Percentiles rank a stretch among this genome's conserved stretches.
Conservation (phyloP, 2,797 vertebrate genomes). For the Rhadinocentrus ornatus region DNA sequence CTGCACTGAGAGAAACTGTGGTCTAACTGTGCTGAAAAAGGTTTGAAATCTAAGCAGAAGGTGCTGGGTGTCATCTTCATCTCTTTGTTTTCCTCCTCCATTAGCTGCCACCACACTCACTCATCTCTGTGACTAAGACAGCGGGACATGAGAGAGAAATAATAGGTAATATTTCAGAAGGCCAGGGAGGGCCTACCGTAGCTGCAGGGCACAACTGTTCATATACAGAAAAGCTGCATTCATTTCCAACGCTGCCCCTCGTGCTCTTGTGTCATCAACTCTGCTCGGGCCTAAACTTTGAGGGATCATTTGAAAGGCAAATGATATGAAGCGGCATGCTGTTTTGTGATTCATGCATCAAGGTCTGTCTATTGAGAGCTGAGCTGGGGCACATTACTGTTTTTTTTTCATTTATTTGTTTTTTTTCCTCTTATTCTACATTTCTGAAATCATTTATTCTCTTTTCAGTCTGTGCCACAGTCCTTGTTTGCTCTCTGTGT, state of each 20-base stretch:
- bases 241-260: slow-evolving; percentile 54
- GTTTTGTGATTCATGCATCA: slow-evolving; percentile 31
- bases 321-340: slow-evolving; percentile 50
- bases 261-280: slow-evolving; percentile 52
- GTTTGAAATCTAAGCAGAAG: slow-evolving; percentile 39
- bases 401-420: slow-evolving; percentile 4
- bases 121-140: slow-evolving; percentile 60
- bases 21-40: slow-evolving; percentile 18
- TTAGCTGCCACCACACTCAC: slow-evolving; percentile 50
- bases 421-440: background rate
- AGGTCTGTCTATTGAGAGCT: slow-evolving; percentile 23
- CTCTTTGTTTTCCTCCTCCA: slow-evolving; percentile 52
- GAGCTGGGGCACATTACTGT: slow-evolving; percentile 28
- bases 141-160: slow-evolving; percentile 44
- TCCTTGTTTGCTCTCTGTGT: background rate
- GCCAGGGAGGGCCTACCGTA: slow-evolving; percentile 38
- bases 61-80: slow-evolving; percentile 48
- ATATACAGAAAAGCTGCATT: slow-evolving; percentile 52
- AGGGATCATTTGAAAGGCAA: slow-evolving; percentile 70
- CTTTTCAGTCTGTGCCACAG: background rate
- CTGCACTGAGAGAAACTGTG: slow-evolving; percentile 25
- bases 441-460: background rate
- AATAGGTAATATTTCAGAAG: slow-evolving; percentile 71
- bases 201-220: slow-evolving; percentile 54
- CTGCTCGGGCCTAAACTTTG: slow-evolving; percentile 40